Base-by-base conservation (phyloP, 2,113 vertebrate genomes). In the Fregetta grallaria region DNA sequence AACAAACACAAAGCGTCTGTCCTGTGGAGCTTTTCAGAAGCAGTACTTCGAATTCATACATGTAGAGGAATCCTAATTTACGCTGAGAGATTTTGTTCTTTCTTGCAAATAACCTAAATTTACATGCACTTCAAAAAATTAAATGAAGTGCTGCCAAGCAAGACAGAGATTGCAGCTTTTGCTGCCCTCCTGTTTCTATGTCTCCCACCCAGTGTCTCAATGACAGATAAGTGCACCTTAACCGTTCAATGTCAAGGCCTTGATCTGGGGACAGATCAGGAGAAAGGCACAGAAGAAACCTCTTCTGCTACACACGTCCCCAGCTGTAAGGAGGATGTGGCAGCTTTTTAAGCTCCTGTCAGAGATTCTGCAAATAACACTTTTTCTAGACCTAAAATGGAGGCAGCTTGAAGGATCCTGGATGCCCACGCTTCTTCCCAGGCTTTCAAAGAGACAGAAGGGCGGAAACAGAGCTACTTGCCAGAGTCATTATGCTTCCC, bases 171-270 rank as follows among this genome's bases (percentile, higher is more conserved):
- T 1, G n/a, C 21, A 42, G 30, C 10, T 75, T 68, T 22, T 83
- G 26, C 25, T 2, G 1, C 16, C 20, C 3, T 52, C 1, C 14
- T n/a, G 8, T 45, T 82, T 5, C 38, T 3, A 0, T 11, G 25
- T 68, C 6, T 53, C 15, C 53, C 13, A 12, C 23, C 29, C n/a
- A 10, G 45, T 10, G 14, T 36, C 50, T 36, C 45, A 13, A 1
- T 36, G 49, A 30, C 56, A 30, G 34, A 1, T 50, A 21, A 12
- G 70, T 50, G 25, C 25, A 12, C 32, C n/a, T 71, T 38, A 42
- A 50, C 2, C 10, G 2, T 40, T 29, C 27, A 40, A 14, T 16
- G 20, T 56, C 14, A 30, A 21, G 29, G 23, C 18, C 4, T n/a
- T n/a, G n/a, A 2, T 14, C 14, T 30, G 59, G 42, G 25, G 7